A percentile compares a stretch with the other conserved stretches of the same genome.
phyloP scores from a whole-genome alignment of 1,140 invertebrate genomes.

The Globodera rostochiensis region DNA sequence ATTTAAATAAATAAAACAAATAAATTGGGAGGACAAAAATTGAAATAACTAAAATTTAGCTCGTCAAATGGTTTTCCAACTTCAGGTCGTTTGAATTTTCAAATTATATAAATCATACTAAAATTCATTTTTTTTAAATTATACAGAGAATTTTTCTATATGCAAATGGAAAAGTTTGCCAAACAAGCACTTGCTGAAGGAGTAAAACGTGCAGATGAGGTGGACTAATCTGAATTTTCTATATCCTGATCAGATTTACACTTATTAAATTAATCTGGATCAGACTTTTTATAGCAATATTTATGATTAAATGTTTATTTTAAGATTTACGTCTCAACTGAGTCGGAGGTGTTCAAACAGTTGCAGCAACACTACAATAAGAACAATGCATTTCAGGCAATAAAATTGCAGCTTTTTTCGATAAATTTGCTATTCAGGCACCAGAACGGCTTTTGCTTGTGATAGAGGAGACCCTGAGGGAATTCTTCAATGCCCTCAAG shows the following conservation, averaged over 20 bases:
- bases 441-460: constrained; percentile 93
- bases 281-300: constrained; percentile 69
- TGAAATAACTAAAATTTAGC: constrained; percentile 60
- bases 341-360: constrained; percentile 94
- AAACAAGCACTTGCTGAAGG: constrained; percentile 95
- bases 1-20: neutral
- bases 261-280: no score
- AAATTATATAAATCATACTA: neutral
- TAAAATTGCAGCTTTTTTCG: no score
- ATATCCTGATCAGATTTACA: no score
- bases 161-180: constrained; percentile 99
- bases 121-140: constrained; percentile 71
- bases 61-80: constrained; percentile 99
- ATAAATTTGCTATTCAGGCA: constrained; percentile 74
- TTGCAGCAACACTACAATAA: constrained; percentile 99
- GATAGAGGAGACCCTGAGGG: constrained; percentile 91
- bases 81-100: constrained; percentile 74
- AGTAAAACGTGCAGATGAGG: constrained; percentile 71
- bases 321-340: constrained; percentile 80
- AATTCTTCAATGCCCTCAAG: constrained; percentile 97
- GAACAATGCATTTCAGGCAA: constrained; percentile 81
- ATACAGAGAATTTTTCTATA: constrained; percentile 88
- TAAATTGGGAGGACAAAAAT: no score
- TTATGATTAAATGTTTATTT: neutral
- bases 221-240: neutral